phyloP scores from a whole-genome alignment of 2,797 vertebrate genomes.

The Denticeps clupeoides region DNA sequence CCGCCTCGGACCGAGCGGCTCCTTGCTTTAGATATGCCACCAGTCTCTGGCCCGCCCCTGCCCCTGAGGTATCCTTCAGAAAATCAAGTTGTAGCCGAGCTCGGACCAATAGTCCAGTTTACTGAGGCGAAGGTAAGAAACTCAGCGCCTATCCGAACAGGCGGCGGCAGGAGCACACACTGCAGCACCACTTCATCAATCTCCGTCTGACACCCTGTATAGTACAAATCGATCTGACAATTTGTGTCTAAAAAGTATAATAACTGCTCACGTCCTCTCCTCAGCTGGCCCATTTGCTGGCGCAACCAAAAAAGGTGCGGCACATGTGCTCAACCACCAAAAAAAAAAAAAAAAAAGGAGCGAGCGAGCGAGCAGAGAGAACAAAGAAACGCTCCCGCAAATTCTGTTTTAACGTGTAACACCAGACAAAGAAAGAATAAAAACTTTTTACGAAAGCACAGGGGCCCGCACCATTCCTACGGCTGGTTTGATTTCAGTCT shows the following conservation, averaged over 20 bases:
- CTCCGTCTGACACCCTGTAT: constrained; percentile 37
- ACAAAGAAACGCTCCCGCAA: not conserved
- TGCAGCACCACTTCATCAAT: constrained; percentile 51
- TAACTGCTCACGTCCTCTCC: constrained; percentile 25
- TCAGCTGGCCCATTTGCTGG: constrained; percentile 18
- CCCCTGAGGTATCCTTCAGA: constrained; percentile 81
- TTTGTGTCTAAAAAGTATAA: constrained; percentile 33
- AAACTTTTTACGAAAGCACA: not conserved
- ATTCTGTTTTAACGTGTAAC: not conserved
- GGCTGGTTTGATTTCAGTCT: constrained; percentile 39
- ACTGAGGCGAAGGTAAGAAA: constrained; percentile 74
- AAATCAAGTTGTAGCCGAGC: constrained; percentile 88
- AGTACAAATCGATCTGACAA: constrained; percentile 34
- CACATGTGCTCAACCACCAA: constrained; percentile 1
- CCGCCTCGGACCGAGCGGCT: constrained; percentile 40
- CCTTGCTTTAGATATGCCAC: constrained; percentile 22
- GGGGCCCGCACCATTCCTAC: constrained; percentile 21
- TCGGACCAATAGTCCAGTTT: constrained; percentile 77
- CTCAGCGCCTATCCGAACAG: constrained; percentile 38
- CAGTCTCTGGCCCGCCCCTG: constrained; percentile 32
- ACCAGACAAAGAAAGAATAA: not conserved
- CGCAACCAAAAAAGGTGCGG: constrained; percentile 10
- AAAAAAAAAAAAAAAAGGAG: not conserved
- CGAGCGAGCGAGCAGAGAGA: too few species aligned
- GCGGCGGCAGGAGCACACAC: constrained; percentile 30